Evolutionary conservation across 37 sponge, comb jelly and placozoan species (phyloP), one percentile per base, ranked within the genome.

Genomic region (Beroe ovata): DNA sequence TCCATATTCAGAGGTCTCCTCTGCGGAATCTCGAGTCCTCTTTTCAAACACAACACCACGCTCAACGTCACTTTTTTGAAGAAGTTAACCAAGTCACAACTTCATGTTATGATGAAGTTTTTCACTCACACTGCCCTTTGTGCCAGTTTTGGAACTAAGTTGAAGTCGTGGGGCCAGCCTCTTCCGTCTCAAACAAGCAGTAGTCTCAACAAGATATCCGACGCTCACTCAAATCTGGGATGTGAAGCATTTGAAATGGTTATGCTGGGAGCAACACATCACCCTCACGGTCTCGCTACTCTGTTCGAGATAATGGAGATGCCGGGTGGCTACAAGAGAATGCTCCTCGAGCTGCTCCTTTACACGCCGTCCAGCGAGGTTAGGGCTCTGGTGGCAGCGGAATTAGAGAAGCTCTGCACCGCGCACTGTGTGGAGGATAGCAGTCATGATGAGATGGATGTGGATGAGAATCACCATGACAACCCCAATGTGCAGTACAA

Each of bases 1-100:
- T 77, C 84, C 84, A 77, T 77, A 25, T 42, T 77, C 54, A 77
- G 84, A 35, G 84, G 84, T n/a, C 84, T 77, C 3, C 54, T 77
- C 28, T 77, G 84, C 33, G 84, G 84, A 0, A 77, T 77, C 16
- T 42, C 84, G 1, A 42, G 54, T n/a, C 84, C 84, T 26, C 84
- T 77, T 25, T 77, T 77, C 84, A 77, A 77, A 19, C 84, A 77
- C 84, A 77, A 77, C 47, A 42, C 84, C 47, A 23, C 84, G 0
- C 84, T 77, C 19, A 77, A 77, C 22, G 54, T 77, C n/a, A 77
- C 84, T 14, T 77, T 33, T 25, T 25, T 77, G 8, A 77, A 77
- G 84, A 77, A 77, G 38, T 29, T 77, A 0, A 40, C 84, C 21
- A 11, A 35, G 54, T 20, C 20, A 0, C 84, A 77, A 54, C 84